Conservation (phyloP, 2,113 vertebrate species). For the Sterrhoptilus dennistouni region DNA sequence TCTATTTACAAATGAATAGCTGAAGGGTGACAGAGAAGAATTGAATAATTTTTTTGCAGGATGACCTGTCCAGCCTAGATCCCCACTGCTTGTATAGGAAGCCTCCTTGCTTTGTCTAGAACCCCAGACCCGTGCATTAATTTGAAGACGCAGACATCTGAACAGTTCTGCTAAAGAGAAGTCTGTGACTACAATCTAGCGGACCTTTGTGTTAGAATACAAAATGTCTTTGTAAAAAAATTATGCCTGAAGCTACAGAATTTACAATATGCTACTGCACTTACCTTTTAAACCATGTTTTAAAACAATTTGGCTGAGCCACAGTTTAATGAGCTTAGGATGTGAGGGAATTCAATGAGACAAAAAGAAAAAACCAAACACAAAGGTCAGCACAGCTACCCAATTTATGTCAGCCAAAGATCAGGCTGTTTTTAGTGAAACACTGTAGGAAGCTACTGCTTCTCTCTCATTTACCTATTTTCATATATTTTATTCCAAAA, state of each 20-base stretch:
- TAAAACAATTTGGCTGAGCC: neutral
- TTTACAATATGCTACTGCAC: neutral
- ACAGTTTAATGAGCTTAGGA: conserved; percentile 34
- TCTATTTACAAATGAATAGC: neutral
- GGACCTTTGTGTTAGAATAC: neutral
- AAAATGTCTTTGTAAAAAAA: neutral
- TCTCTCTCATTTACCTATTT: neutral
- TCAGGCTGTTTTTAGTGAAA: neutral
- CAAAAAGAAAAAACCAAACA: neutral
- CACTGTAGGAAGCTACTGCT: neutral
- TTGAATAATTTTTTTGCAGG: neutral
- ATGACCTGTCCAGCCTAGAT: neutral
- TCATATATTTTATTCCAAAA: neutral
- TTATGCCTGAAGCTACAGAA: neutral
- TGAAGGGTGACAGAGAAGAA: neutral
- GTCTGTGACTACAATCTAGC: neutral
- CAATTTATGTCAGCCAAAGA: neutral
- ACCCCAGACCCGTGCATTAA: neutral
- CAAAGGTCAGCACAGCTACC: neutral
- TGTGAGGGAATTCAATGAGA: neutral
- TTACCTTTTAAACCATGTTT: neutral
- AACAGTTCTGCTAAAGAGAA: neutral
- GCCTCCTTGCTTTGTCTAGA: neutral
- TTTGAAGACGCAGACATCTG: neutral
- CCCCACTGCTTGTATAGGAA: neutral